These are phyloP conservation scores for Drosophila nr. fundita DNA, from an alignment of 2,888 invertebrate genomes.

Conservation along the genomic window DNA sequence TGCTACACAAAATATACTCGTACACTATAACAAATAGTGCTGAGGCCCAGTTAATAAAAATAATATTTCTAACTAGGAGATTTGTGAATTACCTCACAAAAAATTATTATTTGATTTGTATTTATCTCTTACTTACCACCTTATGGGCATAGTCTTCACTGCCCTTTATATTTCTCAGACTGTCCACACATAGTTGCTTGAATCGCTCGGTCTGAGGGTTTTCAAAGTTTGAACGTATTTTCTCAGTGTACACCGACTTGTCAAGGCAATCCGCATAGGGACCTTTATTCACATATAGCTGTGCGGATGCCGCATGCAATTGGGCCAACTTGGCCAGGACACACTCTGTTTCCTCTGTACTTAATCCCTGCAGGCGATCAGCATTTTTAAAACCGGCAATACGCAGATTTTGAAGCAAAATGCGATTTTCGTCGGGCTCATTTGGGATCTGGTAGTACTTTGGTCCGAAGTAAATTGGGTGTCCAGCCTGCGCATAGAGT, in stretches of 20 bases:
- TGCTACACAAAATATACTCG: background rate
- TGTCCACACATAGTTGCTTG: background rate
- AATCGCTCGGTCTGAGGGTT: background rate
- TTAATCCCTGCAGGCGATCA: conserved; percentile 74
- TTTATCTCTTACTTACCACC: conserved; percentile 33
- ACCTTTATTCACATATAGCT: conserved; percentile 62
- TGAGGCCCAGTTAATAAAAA: background rate
- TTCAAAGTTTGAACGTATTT: background rate
- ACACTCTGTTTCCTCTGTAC: conserved; percentile 67
- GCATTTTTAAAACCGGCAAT: conserved; percentile 69
- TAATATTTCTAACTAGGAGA: background rate
- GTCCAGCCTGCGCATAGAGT: conserved; percentile 59
- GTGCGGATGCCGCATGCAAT: conserved; percentile 82
- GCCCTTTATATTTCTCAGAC: conserved; percentile 18
- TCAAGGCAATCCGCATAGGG: conserved; percentile 36
- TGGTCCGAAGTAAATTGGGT: conserved; percentile 59
- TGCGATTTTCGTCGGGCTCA: conserved; percentile 40
- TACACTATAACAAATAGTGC: background rate
- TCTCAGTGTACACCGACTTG: conserved; percentile 35
- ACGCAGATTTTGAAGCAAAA: conserved; percentile 77
- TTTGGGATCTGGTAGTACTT: conserved; percentile 52
- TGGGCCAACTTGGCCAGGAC: conserved; percentile 77
- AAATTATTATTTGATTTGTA: background rate
- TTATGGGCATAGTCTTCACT: conserved; percentile 33
- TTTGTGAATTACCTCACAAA: background rate